Evolutionary conservation across 2,113 vertebrate species (phyloP), one percentile per base, ranked within the genome.

Genomic region (Phaetusa simplex): DNA sequence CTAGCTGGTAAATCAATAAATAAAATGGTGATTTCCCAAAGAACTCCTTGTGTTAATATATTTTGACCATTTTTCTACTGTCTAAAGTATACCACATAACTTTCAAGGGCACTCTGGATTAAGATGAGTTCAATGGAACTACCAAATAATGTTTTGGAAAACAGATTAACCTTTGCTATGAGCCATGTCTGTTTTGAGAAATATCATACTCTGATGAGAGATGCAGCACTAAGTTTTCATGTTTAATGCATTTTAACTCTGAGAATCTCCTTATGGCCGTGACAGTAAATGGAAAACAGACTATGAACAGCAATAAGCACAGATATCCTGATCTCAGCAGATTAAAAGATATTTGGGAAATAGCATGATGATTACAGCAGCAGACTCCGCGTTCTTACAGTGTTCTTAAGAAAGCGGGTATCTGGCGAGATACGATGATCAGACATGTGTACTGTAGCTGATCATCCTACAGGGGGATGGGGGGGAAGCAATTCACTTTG

Each of bases 141-240:
- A 50, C 72, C 82, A 83, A 76, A 71, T 12, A 66, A 49, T 71
- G 86, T 92, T 96, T 83, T 94, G 92, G 95, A 70, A 92, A 94
- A 87, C 29, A 94, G 62, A 76, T 96, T 89, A 66, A 71, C 86
- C 92, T 96, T 61, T 90, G 86, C 56, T 38, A 45, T 36, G 67
- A 83, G 86, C 72, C 18, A 27, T 24, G 32, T 61, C 77, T 90
- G 92, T 49, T 79, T 59, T 59, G 72, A 87, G 90, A 66, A 83
- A 45, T 45, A 49, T 14, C 82, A n/a, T 79, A 17, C 72, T 62
- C 56, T 87, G 92, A 86, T 80, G 95, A 92, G 90, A 90, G 82
- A 71, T 14, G 24, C 92, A 92, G 92, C 78, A 47, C 62, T 22
- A 40, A 45, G 11, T 55, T 65, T 92, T 83, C 77, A 50, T 36